Evolutionary conservation across 1,140 invertebrate species (phyloP), one percentile per base, ranked within the genome.

Genomic region (Kradibia gibbosae): DNA sequence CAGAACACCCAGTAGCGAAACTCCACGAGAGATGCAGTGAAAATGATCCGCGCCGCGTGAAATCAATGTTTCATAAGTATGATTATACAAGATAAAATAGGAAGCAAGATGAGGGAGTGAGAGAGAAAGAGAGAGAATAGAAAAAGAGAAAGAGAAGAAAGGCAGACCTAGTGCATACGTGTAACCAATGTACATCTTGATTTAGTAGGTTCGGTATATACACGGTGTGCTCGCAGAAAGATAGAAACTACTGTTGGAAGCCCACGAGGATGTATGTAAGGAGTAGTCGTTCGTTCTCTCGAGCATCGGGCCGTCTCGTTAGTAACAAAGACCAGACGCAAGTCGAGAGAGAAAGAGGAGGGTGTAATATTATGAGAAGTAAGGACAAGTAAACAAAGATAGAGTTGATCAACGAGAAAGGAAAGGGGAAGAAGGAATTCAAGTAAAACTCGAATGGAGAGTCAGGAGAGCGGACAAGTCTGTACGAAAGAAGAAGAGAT

Each of bases 141-240:
- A 80, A 39, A 62, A 20, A 55, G 34, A 17, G 42, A n/a, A 25
- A 42, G 50, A 28, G 67, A 1, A 39, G 25, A 25, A 42, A 86
- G 86, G 85, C 87, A 86, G 5, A 53, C 86, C 85, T 87, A 85
- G 85, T 88, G 86, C 86, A 88, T 87, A 90, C 88, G 89, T 89
- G 88, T 91, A 89, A 90, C 90, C 88, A 91, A 91, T 91, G 90
- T 91, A 91, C 90, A 89, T 91, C 90, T 91, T 91, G 90, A 91
- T 91, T 91, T 91, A 91, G 89, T 91, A 86, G 87, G 85, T 89
- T 87, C 86, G 86, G 88, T 88, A 86, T 70, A 78, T 60, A 77
- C n/a, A 50, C 42, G 87, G 85, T 70, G 13, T 22, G 62, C 34
- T 39, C 4, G 34, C 8, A 13, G 62, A 39, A 36, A 39, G 55